phyloP scores from a whole-genome alignment of 2,797 vertebrate species.

The Eospalax fontanierii region DNA sequence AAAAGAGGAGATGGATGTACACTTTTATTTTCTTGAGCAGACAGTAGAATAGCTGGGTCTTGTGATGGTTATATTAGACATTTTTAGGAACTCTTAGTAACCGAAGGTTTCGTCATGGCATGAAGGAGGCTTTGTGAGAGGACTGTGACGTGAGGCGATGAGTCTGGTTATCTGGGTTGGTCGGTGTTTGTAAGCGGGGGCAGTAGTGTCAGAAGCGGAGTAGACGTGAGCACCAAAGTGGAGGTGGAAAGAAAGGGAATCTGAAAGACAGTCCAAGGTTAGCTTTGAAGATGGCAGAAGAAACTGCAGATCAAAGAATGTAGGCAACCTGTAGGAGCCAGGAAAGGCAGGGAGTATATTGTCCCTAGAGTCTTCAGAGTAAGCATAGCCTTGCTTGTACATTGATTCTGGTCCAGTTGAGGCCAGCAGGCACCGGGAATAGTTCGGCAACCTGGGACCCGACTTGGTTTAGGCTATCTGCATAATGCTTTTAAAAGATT shows the following conservation, averaged over 20 bases:
- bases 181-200: neutral
- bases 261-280: neutral
- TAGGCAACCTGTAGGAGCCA: neutral
- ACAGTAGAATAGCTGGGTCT: neutral
- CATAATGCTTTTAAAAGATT: neutral
- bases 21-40: neutral
- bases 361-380: neutral
- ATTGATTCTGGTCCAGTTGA: neutral
- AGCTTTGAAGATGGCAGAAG: neutral
- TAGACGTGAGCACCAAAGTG: neutral
- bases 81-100: neutral
- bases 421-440: neutral
- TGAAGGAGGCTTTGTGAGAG: neutral
- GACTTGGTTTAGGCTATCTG: neutral
- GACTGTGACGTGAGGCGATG: neutral
- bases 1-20: too few relatives aligned
- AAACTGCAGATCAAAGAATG: neutral
- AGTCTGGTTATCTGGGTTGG: neutral
- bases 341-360: neutral
- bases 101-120: neutral
- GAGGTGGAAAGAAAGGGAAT: neutral
- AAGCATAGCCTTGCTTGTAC: neutral
- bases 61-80: neutral
- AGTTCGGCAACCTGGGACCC: neutral
- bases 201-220: neutral